Conservation (phyloP, 2,888 invertebrate genomes). For the Thymelicus acteon region DNA sequence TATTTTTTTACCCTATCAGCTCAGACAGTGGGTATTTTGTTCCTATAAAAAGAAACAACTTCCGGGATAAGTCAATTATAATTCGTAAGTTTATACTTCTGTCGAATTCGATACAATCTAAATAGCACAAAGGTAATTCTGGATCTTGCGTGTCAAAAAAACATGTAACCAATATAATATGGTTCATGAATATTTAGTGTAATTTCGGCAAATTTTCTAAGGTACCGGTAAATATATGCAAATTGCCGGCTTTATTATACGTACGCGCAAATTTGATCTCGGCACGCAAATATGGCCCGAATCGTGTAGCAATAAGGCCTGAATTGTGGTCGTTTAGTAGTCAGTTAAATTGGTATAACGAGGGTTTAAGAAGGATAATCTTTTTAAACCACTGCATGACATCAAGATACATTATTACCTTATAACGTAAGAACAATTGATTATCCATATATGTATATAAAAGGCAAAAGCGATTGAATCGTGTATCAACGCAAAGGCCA, state of each 20-base stretch:
- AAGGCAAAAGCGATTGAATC: too few species aligned
- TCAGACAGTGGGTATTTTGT: too few species aligned
- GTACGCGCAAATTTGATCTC: conserved; percentile 27
- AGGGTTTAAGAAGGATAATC: not conserved
- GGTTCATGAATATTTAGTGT: conserved; percentile 41
- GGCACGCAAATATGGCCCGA: conserved; percentile 25
- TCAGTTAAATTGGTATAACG: not conserved
- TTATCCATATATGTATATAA: too few species aligned
- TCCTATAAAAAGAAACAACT: not conserved
- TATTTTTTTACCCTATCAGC: too few species aligned
- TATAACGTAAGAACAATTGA: too few species aligned
- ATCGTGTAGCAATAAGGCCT: conserved; percentile 2
- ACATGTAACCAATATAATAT: conserved; percentile 38
- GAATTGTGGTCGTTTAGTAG: not conserved
- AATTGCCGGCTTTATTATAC: conserved; percentile 39
- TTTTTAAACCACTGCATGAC: conserved; percentile 2
- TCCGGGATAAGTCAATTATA: not conserved
- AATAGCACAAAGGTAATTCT: conserved; percentile 18
- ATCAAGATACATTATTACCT: too few species aligned
- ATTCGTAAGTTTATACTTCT: not conserved
- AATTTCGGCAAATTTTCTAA: conserved; percentile 41
- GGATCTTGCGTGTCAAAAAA: conserved; percentile 38
- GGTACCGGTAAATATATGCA: conserved; percentile 33
- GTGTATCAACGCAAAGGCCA: too few species aligned
- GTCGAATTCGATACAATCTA: conserved; percentile 18